phyloP scores from a whole-genome alignment of 30 jellyfish, hydroid and myxozoan genomes.

The Hydra vulgaris region DNA sequence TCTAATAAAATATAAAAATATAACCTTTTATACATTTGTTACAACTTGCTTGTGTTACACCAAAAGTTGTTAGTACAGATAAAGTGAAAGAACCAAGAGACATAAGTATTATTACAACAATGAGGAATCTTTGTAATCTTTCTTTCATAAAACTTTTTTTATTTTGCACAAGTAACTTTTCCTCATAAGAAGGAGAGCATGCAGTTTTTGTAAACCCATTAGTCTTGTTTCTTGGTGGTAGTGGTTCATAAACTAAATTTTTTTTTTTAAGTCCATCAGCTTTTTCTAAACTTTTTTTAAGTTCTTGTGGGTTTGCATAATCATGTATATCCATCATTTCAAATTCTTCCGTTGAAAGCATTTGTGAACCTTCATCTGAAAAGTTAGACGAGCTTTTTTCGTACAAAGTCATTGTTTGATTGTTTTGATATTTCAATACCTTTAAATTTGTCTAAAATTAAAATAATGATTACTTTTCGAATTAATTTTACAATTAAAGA shows the following conservation, averaged over 20 bases:
- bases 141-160: neutral
- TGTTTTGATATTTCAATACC: no score
- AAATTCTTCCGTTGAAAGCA: neutral
- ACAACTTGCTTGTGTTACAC: conserved; percentile 18
- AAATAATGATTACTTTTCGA: no score
- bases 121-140: conserved; percentile 9
- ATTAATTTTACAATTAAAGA: no score
- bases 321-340: neutral
- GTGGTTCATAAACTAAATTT: conserved; percentile 13
- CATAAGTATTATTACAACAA: conserved; percentile 14
- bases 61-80: conserved; percentile 21
- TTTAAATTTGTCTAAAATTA: no score
- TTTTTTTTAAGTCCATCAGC: conserved; percentile 6
- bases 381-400: neutral
- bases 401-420: neutral
- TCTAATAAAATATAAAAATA: no score
- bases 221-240: conserved; percentile 7
- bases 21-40: neutral
- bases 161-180: neutral
- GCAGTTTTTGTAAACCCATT: conserved; percentile 3
- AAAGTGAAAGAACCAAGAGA: conserved; percentile 16
- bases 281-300: conserved; percentile 14
- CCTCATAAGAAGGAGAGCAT: neutral
- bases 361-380: neutral
- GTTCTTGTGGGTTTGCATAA: conserved; percentile 25